Base-by-base conservation (phyloP, 2,888 invertebrate species). In the Imbricaverruca yamaguchii region DNA sequence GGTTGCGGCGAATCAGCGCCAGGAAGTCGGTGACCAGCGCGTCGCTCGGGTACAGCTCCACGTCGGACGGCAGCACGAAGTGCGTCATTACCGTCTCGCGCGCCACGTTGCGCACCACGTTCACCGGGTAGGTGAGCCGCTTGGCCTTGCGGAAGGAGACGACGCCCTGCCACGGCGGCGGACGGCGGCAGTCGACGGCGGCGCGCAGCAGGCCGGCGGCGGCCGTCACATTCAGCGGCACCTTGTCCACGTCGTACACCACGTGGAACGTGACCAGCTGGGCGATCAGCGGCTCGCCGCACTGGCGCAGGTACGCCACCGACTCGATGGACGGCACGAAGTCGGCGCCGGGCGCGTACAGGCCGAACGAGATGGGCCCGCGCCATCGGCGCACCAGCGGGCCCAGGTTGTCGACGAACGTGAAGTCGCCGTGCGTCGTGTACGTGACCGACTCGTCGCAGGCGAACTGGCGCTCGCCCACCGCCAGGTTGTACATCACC, bases 401-500 rank as follows among this genome's bases (percentile, higher is more conserved):
- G 87, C 92, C 91, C 85, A 96, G 90, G 88, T 97, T 96, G 88
- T 96, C 94, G 86, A 96, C 90, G 89, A 95, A 96, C 85, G 95
- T 94, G 88, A 92, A 94, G 86, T 96, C 96, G 9, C 94, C 95
- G 87, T 96, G 96, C 21, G 96, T 96, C 63, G 96, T 95, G 86
- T 96, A 95, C 0, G 96, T 96, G 84, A 96, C 91, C 84, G 92
- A 92, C 88, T 95, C 94, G 88, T 94, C 93, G 88, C 95, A 95
- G 86, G 89, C 90, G 80, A 93, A 83, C 79, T 82, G 82, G 53
- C 82, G 82, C 69, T 82, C 82, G 18, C 94, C 93, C 69, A 91
- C 90, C 84, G 95, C 91, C 86, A 93, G 95, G 89, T 96, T 95
- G 88, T 94, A 93, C 83, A 96, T 89, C 85, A 95, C 94, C 95